Percentiles rank a stretch among this genome's conserved stretches.
phyloP scores from a whole-genome alignment of 1,140 invertebrate species.

The Eciton burchellii region DNA sequence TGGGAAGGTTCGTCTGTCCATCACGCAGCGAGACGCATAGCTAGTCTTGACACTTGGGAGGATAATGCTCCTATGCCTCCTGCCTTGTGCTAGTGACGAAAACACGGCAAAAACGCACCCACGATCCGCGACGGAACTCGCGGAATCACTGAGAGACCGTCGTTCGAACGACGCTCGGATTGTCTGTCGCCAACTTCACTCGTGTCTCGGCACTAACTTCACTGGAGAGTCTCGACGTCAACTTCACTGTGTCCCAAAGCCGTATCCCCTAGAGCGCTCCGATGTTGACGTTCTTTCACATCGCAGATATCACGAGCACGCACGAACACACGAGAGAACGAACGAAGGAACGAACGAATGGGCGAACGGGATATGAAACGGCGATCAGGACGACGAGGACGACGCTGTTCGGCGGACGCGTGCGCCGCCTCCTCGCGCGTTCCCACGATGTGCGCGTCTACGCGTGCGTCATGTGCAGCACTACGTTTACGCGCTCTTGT shows the following conservation, averaged over 20 bases:
- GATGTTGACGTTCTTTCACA: not conserved
- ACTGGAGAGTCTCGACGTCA: not conserved
- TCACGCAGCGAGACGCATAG: constrained; percentile 64
- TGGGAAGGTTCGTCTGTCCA: constrained; percentile 65
- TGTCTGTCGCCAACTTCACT: constrained; percentile 25
- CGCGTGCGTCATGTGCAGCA: constrained; percentile 42
- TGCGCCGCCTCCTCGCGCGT: constrained; percentile 49
- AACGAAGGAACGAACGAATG: not conserved
- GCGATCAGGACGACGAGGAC: constrained; percentile 12
- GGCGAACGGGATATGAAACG: not conserved
- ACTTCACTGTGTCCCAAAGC: too few species aligned
- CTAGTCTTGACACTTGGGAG: constrained; percentile 38
- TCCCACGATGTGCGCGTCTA: constrained; percentile 40
- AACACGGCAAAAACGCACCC: constrained; percentile 44
- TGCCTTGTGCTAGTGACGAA: not conserved
- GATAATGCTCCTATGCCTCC: constrained; percentile 19
- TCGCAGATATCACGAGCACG: not conserved
- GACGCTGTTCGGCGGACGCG: constrained; percentile 21
- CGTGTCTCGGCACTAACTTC: constrained; percentile 13
- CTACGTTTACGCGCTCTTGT: constrained; percentile 31
- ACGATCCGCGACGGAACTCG: constrained; percentile 53
- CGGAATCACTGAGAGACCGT: constrained; percentile 46
- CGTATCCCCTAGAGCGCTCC: not conserved
- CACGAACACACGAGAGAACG: not conserved
- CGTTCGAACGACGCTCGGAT: constrained; percentile 10